Percentiles rank a stretch among this genome's conserved stretches.
phyloP scores from a whole-genome alignment of 2,888 invertebrate genomes.

The Archips xylosteana region DNA sequence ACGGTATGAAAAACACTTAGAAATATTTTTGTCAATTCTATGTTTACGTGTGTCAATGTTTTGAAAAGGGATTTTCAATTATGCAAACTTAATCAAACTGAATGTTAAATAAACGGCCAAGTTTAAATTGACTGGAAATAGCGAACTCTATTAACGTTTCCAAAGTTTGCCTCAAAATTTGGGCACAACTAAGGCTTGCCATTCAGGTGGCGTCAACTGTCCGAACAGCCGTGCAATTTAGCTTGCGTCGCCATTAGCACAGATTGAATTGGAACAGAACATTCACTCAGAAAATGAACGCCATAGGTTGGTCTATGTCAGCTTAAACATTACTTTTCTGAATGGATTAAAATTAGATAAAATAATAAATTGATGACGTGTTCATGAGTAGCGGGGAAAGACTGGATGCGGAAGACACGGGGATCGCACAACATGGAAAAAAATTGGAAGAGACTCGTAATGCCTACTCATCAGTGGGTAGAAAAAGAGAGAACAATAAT shows the following conservation, averaged over 20 bases:
- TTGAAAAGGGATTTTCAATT: not conserved
- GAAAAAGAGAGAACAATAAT: no score
- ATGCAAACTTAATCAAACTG: slow-evolving; percentile 16
- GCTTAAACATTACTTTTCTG: no score
- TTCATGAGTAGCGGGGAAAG: no score
- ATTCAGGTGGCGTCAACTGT: slow-evolving; percentile 38
- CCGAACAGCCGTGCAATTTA: slow-evolving; percentile 28
- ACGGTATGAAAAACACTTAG: not conserved
- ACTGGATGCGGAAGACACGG: no score
- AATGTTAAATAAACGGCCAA: slow-evolving; percentile 23
- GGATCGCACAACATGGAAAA: no score
- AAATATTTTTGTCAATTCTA: not conserved
- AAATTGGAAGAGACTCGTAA: no score
- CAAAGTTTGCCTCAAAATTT: slow-evolving; percentile 27
- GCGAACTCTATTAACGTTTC: slow-evolving; percentile 35
- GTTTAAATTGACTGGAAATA: slow-evolving; percentile 28
- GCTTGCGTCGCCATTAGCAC: not conserved
- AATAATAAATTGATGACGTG: no score
- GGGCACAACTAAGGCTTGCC: slow-evolving; percentile 35
- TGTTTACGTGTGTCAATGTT: not conserved
- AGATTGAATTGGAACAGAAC: not conserved
- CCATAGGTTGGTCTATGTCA: not conserved
- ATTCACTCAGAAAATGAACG: not conserved
- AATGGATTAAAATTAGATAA: no score
- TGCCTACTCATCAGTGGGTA: no score